These are phyloP conservation scores for Pseudonaja textilis DNA, from an alignment of 2,113 vertebrate genomes.

Conservation along the genomic window DNA sequence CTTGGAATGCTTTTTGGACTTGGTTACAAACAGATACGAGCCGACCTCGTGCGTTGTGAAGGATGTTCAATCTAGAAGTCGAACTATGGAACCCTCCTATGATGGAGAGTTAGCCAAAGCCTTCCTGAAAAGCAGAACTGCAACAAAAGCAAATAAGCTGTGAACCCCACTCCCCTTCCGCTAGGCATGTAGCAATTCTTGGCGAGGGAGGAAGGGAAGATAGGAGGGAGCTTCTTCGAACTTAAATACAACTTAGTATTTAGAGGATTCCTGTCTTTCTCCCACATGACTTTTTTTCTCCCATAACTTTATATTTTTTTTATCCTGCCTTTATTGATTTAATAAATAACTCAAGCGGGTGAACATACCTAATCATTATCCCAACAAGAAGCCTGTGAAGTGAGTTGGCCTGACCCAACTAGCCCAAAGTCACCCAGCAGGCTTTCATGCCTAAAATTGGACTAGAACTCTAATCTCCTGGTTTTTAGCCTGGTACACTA, in stretches of 20 bases:
- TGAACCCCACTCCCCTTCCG: not conserved
- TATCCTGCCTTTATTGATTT: not conserved
- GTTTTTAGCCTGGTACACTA: not conserved
- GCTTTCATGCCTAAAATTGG: not conserved
- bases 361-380: not conserved
- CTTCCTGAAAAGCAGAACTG: not conserved
- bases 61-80: slow-evolving; percentile 9
- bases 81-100: not conserved
- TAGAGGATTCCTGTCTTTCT: not conserved
- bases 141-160: not conserved
- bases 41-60: not conserved
- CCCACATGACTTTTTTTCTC: not conserved
- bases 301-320: not conserved
- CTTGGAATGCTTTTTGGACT: not conserved
- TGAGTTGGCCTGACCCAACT: not conserved
- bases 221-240: not conserved
- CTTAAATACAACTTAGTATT: not conserved
- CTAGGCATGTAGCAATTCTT: not conserved
- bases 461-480: not conserved
- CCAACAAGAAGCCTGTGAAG: not conserved
- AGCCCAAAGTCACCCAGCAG: not conserved
- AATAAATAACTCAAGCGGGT: not conserved
- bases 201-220: not conserved
- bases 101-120: not conserved
- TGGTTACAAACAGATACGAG: slow-evolving; percentile 10